phyloP scores from a whole-genome alignment of 2,888 invertebrate species.

The Unio delphinus region DNA sequence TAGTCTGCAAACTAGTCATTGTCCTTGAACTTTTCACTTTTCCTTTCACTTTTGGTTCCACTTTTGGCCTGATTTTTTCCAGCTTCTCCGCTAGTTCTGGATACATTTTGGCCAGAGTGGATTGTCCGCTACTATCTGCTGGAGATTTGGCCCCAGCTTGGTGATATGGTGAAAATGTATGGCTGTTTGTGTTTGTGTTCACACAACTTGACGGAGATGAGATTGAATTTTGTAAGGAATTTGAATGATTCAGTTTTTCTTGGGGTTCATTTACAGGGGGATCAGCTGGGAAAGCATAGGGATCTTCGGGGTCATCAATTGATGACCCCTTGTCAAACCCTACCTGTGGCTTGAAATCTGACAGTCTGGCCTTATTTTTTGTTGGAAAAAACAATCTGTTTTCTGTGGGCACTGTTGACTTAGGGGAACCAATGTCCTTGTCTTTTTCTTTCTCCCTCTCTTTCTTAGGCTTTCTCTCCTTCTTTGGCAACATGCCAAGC shows the following conservation, averaged over 20 bases:
- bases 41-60: conserved; percentile 52
- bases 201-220: conserved; percentile 16
- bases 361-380: conserved; percentile 52
- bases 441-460: conserved; percentile 41
- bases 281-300: conserved; percentile 63
- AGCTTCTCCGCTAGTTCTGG: conserved; percentile 69
- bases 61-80: conserved; percentile 59
- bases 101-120: conserved; percentile 65
- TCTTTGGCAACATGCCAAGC: conserved; percentile 63
- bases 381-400: conserved; percentile 54
- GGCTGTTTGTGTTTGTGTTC: conserved; percentile 17
- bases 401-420: conserved; percentile 12
- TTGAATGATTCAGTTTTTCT: conserved; percentile 18
- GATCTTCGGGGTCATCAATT: conserved; percentile 60
- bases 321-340: conserved; percentile 21
- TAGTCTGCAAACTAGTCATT: conserved; percentile 70
- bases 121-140: conserved; percentile 34
- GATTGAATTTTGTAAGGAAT: conserved; percentile 19
- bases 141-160: conserved; percentile 26
- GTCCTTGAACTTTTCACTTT: conserved; percentile 66
- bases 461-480: conserved; percentile 58
- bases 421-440: conserved; percentile 4
- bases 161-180: conserved; percentile 17
- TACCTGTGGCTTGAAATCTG: conserved; percentile 26
- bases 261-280: conserved; percentile 27